These are phyloP conservation scores for Torymus auratus DNA, from an alignment of 2,888 invertebrate genomes.

Conservation along the genomic window DNA sequence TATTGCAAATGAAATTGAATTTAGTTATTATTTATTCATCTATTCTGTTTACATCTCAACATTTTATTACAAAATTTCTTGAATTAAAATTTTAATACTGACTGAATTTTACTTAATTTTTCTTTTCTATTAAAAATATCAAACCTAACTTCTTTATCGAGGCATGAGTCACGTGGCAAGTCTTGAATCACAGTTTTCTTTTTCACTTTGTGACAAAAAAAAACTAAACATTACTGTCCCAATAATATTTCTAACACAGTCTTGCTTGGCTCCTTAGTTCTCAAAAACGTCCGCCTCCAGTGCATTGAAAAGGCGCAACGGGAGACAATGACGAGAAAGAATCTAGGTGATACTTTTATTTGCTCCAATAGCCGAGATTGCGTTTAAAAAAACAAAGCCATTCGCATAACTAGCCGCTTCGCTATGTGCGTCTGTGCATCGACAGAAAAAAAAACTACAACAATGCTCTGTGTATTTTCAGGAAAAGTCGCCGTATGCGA, in stretches of 20 bases:
- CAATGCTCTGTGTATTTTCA: conserved; percentile 75
- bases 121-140: not conserved
- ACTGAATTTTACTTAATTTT: conserved; percentile 17
- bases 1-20: too few relatives aligned
- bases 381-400: conserved; percentile 9
- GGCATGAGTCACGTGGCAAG: conserved; percentile 10
- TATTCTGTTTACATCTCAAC: too few relatives aligned
- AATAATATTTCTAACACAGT: conserved; percentile 62
- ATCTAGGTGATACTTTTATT: conserved; percentile 66
- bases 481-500: conserved; percentile 88
- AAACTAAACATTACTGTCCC: conserved; percentile 15
- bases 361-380: conserved; percentile 65
- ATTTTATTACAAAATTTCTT: not conserved
- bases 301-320: conserved; percentile 72
- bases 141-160: not conserved
- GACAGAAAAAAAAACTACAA: conserved; percentile 39
- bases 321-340: conserved; percentile 68
- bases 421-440: not conserved
- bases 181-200: conserved; percentile 17
- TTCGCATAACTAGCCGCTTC: not conserved
- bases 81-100: not conserved
- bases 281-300: conserved; percentile 70
- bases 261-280: conserved; percentile 68
- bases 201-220: conserved; percentile 13
- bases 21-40: too few relatives aligned